Evolutionary conservation across 2,888 invertebrate genomes (phyloP).

Genomic region (Drosophila quinaria): DNA sequence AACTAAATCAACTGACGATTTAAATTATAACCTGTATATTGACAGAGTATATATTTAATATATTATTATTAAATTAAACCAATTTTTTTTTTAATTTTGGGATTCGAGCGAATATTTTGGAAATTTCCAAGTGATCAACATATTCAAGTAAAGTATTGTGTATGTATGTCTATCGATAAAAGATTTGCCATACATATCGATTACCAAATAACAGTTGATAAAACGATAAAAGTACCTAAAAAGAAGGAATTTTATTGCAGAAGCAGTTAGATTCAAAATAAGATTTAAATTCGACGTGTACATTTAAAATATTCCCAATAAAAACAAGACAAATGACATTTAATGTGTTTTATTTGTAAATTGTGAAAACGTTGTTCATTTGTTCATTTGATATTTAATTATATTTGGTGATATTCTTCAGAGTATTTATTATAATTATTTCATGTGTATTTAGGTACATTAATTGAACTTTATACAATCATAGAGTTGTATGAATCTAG

Average conservation of each 20-base stretch:
- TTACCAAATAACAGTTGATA: neutral
- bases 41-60: no score
- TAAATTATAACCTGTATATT: neutral
- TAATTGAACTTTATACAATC: slow-evolving; percentile 48
- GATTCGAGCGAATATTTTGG: no score
- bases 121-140: no score
- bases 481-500: slow-evolving; percentile 27
- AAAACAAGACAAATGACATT: slow-evolving; percentile 18
- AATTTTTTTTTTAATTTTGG: no score
- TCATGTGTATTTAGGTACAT: slow-evolving; percentile 45
- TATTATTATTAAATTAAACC: no score
- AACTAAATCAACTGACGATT: neutral
- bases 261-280: neutral
- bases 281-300: neutral
- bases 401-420: slow-evolving; percentile 19
- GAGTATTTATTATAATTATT: slow-evolving; percentile 34
- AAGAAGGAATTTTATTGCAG: neutral
- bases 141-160: neutral
- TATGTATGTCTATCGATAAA: neutral
- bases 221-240: neutral
- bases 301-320: slow-evolving; percentile 3
- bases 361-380: slow-evolving; percentile 37
- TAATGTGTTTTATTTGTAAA: slow-evolving; percentile 45
- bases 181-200: neutral
- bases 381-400: slow-evolving; percentile 7